Conservation (phyloP, 2,797 vertebrate genomes). For the Sparidentex hasta region DNA sequence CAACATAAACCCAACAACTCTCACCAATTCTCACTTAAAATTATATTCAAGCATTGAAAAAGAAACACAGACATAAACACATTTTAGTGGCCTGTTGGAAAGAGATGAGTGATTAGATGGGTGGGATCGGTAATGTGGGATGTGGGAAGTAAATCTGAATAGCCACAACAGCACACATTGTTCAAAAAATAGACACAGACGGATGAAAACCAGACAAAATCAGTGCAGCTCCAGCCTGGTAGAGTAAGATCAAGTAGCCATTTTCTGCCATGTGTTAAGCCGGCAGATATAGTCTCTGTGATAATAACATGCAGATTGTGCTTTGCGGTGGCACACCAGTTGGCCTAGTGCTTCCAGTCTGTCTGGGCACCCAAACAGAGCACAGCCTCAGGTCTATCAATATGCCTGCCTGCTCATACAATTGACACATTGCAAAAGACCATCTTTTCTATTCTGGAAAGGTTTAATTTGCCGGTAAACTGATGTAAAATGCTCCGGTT, state of each 20-base stretch:
- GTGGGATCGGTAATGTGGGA: neutral
- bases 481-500: neutral
- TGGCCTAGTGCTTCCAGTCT: neutral
- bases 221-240: neutral
- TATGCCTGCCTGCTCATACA: slow-evolving; percentile 4
- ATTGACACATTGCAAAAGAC: neutral
- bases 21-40: neutral
- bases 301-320: slow-evolving; percentile 18
- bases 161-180: neutral
- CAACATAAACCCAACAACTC: neutral
- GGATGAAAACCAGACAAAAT: neutral
- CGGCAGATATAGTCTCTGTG: slow-evolving; percentile 19
- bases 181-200: neutral
- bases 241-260: slow-evolving; percentile 21
- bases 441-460: neutral
- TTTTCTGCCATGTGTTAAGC: slow-evolving; percentile 15
- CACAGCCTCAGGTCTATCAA: slow-evolving; percentile 24
- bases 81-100: neutral
- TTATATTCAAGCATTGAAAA: neutral
- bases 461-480: too few species aligned
- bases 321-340: slow-evolving; percentile 6
- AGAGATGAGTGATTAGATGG: neutral
- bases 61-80: neutral
- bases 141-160: neutral
- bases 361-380: slow-evolving; percentile 27